These are phyloP conservation scores for Catocala nupta DNA, from an alignment of 2,888 invertebrate species.

Conservation along the genomic window DNA sequence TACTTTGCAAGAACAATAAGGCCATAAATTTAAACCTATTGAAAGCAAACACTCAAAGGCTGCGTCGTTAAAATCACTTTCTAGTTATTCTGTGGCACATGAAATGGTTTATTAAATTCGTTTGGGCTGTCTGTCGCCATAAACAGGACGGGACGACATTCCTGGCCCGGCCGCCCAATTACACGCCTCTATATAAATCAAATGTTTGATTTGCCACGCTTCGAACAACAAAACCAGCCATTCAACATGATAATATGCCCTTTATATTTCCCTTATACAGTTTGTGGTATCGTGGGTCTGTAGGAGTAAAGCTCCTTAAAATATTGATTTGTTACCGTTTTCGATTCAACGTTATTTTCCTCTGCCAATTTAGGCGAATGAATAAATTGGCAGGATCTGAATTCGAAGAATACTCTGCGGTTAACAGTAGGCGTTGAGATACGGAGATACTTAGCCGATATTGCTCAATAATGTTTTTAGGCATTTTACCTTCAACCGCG, in stretches of 20 bases:
- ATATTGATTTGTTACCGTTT: constrained; percentile 13
- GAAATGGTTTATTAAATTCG: constrained; percentile 17
- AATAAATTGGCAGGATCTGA: constrained; percentile 4
- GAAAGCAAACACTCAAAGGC: too few relatives aligned
- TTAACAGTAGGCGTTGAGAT: constrained; percentile 15
- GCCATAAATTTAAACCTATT: too few relatives aligned
- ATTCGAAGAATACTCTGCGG: constrained; percentile 13
- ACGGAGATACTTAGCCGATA: not conserved
- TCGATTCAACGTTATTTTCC: constrained; percentile 11
- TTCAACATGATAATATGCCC: constrained; percentile 34
- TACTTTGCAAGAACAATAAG: too few relatives aligned
- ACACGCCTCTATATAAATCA: constrained; percentile 48
- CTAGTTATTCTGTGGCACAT: constrained; percentile 2
- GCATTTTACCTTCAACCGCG: too few relatives aligned
- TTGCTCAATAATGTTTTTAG: not conserved
- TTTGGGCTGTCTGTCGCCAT: constrained; percentile 35
- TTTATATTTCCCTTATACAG: constrained; percentile 36
- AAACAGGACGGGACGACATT: constrained; percentile 38
- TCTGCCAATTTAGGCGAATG: constrained; percentile 9
- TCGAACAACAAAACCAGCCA: constrained; percentile 26
- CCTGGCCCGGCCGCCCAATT: constrained; percentile 42
- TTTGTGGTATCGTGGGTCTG: constrained; percentile 30
- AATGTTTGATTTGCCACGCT: constrained; percentile 54
- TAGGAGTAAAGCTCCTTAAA: constrained; percentile 18
- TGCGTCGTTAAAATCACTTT: not conserved